Evolutionary conservation across 2,113 vertebrate species (phyloP).

Genomic region (Otus sunia): DNA sequence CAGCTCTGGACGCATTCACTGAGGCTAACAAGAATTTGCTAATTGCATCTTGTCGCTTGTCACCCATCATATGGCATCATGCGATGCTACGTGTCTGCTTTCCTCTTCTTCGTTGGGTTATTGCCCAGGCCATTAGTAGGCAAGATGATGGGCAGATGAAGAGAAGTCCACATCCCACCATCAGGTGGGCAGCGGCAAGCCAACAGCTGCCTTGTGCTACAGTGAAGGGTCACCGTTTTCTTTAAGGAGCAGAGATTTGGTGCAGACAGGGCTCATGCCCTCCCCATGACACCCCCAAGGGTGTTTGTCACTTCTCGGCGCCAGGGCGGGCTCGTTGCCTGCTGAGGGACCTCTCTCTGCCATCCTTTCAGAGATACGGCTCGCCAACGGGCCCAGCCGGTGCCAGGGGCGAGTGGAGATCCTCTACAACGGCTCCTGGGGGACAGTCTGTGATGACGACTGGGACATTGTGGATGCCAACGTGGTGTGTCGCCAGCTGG

Average conservation of each 20-base stretch:
- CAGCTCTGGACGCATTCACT: fast-evolving
- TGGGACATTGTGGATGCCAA: slow-evolving; percentile 96
- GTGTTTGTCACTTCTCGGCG: background rate
- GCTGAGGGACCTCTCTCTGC: background rate
- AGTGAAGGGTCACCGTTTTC: background rate
- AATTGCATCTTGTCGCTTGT: background rate
- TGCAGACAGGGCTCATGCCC: background rate
- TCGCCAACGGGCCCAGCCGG: slow-evolving; percentile 82
- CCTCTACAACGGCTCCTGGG: slow-evolving; percentile 83
- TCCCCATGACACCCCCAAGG: fast-evolving
- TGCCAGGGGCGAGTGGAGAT: slow-evolving; percentile 94
- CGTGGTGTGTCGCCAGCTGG: slow-evolving; percentile 90
- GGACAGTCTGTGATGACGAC: slow-evolving; percentile 94
- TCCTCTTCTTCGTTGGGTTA: background rate
- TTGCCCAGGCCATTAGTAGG: background rate
- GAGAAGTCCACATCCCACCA: background rate
- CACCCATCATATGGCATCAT: background rate
- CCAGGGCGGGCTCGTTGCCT: background rate
- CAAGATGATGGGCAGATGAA: background rate
- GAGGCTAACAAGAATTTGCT: background rate
- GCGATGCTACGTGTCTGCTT: fast-evolving
- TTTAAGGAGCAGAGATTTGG: background rate
- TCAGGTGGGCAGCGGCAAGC: background rate
- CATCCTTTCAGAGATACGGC: slow-evolving; percentile 75
- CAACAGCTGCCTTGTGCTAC: background rate